These are phyloP conservation scores for Tympanoctomys barrerae DNA, from an alignment of 2,797 vertebrate genomes.

Conservation along the genomic window DNA sequence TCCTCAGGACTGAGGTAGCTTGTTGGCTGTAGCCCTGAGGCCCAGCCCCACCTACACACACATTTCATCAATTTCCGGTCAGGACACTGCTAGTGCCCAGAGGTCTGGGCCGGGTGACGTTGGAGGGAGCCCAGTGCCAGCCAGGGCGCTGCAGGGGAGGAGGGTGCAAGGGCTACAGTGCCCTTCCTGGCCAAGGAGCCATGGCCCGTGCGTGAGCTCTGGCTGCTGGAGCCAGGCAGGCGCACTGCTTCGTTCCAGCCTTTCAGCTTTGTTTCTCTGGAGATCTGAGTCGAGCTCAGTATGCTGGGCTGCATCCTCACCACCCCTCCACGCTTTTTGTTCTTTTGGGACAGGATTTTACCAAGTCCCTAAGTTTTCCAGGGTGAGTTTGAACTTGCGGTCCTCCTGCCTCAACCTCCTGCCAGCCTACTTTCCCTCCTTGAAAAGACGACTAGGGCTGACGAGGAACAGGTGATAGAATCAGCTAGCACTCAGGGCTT, in stretches of 20 bases:
- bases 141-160: too few relatives aligned
- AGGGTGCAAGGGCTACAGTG: too few relatives aligned
- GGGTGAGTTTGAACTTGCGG: background rate
- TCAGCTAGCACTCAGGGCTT: background rate
- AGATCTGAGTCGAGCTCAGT: background rate
- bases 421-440: fast-evolving
- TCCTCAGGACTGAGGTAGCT: too few relatives aligned
- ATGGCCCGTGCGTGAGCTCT: background rate
- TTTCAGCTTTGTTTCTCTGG: background rate
- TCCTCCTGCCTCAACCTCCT: background rate
- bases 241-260: fast-evolving
- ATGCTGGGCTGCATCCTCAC: background rate
- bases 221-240: fast-evolving
- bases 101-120: too few relatives aligned
- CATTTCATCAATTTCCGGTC: too few relatives aligned
- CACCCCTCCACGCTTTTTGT: background rate
- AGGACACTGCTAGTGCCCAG: background rate
- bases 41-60: too few relatives aligned
- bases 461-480: background rate
- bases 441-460: background rate
- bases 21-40: too few relatives aligned
- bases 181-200: too few relatives aligned
- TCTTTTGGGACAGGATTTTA: background rate
- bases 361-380: background rate
- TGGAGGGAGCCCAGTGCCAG: too few relatives aligned